Evolutionary conservation across 2,113 vertebrate genomes (phyloP).

Genomic region (Dipodomys ordii): DNA sequence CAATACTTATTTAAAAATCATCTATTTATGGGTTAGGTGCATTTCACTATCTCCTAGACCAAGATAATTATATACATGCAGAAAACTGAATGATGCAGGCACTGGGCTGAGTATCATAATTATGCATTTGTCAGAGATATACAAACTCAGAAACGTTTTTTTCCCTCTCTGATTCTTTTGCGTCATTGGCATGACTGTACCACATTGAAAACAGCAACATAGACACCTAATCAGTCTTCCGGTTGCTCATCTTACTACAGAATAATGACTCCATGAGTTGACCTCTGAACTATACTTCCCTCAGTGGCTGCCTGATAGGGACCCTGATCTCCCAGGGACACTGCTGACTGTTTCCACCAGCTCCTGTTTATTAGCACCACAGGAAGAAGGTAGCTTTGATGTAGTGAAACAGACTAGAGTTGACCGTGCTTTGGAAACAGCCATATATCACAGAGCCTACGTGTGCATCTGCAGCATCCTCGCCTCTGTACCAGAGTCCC

Average conservation of each 20-base stretch:
- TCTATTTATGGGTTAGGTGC: neutral
- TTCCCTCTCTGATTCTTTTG: neutral
- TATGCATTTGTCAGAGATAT: neutral
- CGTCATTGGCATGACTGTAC: neutral
- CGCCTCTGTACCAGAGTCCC: neutral
- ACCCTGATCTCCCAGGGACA: no score
- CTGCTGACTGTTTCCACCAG: neutral
- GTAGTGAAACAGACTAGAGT: neutral
- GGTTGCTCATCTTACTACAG: neutral
- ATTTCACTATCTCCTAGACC: neutral
- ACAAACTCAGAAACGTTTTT: neutral
- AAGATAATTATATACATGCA: neutral
- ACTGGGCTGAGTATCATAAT: neutral
- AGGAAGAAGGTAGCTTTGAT: neutral
- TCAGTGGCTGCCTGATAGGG: fast-evolving
- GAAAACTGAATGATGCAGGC: neutral
- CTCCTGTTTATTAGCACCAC: neutral
- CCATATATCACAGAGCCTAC: neutral
- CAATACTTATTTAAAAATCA: neutral
- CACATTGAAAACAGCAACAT: neutral
- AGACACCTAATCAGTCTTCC: neutral
- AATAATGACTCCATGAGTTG: neutral
- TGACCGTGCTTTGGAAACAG: neutral
- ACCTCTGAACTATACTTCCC: no score
- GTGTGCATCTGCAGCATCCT: slow-evolving; percentile 14